Base-by-base conservation (phyloP, 2,113 vertebrate genomes). In the Dasypus novemcinctus region DNA sequence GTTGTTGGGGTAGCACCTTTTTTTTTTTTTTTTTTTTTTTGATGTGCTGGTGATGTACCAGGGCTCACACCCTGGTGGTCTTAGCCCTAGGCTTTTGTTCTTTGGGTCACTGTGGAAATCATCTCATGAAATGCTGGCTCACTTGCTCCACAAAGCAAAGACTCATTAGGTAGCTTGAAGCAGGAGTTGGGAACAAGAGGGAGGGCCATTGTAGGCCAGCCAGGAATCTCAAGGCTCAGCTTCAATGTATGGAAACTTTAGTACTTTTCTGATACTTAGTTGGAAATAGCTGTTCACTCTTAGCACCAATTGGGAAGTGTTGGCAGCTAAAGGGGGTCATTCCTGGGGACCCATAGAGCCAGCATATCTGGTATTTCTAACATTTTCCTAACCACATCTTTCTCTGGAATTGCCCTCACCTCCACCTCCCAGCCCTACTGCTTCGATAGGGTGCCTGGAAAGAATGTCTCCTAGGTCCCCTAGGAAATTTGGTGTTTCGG, bases 231-330 rank as follows among this genome's bases (percentile, higher is more conserved):
- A 25, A 11, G 57, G n/a, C 59, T 84, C 2, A 1, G 63, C 82
- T 75, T 93, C 43, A 78, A 4, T 38, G 8, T 92, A 41, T 85
- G 87, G 92, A 95, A 92, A 84, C 23, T 33, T 78, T 0, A 82
- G 69, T 46, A 5, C 61, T 81, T 93, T 93, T 59, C 87, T 94
- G 87, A 59, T 90, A 38, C 92, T 66, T 52, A 46, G 76, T 96
- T 96, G 80, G 83, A 90, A 84, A 91, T 87, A 80, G 54, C 86
- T 92, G 29, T 69, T 96, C 84, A 74, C 87, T 82, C 27, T 91
- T 38, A 72, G 63, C 61, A 27, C 76, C 82, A 29, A 2, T n/a
- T 80, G 71, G 68, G 68, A 96, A 75, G 41, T 72, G 54, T 87
- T 92, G 66, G 92, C 86, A 54, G 31, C 59, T 8, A 9, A 20